Evolutionary conservation across 2,113 vertebrate genomes (phyloP), one percentile per base, ranked within the genome.

Genomic region (Setophaga coronata): DNA sequence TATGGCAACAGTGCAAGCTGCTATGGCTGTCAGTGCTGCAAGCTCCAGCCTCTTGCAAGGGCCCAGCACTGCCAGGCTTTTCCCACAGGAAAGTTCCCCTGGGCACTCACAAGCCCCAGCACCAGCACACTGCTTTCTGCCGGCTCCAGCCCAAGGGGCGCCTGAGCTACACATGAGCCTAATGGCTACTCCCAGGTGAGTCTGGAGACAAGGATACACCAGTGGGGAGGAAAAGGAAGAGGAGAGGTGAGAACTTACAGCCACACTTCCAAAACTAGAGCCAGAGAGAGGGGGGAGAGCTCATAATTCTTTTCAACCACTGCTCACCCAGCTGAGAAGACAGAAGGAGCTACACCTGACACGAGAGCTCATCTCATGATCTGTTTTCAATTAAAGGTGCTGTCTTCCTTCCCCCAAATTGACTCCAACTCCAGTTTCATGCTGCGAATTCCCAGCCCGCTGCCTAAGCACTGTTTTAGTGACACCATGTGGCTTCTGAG

Each of bases 401-500:
- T 43, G 42, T 64, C 36, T 90, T 40, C 34, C 29, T 83, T 84
- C 40, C 42, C 47, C 70, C 42, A 26, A 45, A 79, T 7, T 18
- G 38, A 73, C 21, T 70, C 51, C 34, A 67, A 20, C 14, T 42
- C 57, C 19, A 21, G 24, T 86, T 88, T 47, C 74, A 62, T 66
- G 33, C 42, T 23, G 54, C 5, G 14, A 23, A 62, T 47, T 77
- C 74, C 43, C 85, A 86, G 71, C 51, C 81, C 38, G 65, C 83
- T 45, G 91, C 18, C 9, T 56, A 25, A 80, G 72, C 40, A 60
- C 95, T 86, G 90, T 83, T 94, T 56, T 96, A 92, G 90, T 96
- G 96, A 96, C 96, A 96, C 95, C 96, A 3, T 92, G 96, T 96
- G 96, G 96, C 66, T 92, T 48, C 64, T 67, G 83, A 81, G 60